Evolutionary conservation across 2,797 vertebrate genomes (phyloP).

Genomic region (Diceros bicornis): DNA sequence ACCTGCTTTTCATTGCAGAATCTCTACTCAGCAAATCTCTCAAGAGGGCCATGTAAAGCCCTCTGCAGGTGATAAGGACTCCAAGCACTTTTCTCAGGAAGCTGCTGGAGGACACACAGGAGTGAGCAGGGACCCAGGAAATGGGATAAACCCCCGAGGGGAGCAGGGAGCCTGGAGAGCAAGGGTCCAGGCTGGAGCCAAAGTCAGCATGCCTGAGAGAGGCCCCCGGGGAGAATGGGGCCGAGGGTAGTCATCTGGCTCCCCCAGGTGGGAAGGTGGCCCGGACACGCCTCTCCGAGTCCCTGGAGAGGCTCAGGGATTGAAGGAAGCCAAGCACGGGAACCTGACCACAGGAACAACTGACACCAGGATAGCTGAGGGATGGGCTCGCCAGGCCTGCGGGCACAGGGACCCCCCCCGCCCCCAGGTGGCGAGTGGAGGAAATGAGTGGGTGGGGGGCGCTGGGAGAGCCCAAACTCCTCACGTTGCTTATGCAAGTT

Average conservation of each 20-base stretch:
- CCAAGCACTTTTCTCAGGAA: neutral
- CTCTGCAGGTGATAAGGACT: neutral
- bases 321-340: neutral
- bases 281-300: too few relatives aligned
- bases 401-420: too few relatives aligned
- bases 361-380: neutral
- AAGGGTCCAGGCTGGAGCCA: too few relatives aligned
- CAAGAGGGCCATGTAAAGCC: neutral
- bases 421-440: accelerated
- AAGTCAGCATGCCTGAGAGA: too few relatives aligned
- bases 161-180: neutral
- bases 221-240: too few relatives aligned
- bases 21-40: neutral
- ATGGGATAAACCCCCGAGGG: neutral
- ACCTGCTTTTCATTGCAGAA: neutral
- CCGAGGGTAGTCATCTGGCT: too few relatives aligned
- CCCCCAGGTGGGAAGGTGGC: too few relatives aligned
- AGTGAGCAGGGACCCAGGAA: neutral
- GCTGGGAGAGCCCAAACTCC: neutral
- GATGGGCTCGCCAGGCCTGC: too few relatives aligned
- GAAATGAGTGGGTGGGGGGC: neutral
- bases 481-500: neutral
- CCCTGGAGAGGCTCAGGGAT: too few relatives aligned
- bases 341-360: neutral
- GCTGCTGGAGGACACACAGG: neutral